Conservation (phyloP, 2,113 vertebrate genomes). For the Terrapene triunguis region DNA sequence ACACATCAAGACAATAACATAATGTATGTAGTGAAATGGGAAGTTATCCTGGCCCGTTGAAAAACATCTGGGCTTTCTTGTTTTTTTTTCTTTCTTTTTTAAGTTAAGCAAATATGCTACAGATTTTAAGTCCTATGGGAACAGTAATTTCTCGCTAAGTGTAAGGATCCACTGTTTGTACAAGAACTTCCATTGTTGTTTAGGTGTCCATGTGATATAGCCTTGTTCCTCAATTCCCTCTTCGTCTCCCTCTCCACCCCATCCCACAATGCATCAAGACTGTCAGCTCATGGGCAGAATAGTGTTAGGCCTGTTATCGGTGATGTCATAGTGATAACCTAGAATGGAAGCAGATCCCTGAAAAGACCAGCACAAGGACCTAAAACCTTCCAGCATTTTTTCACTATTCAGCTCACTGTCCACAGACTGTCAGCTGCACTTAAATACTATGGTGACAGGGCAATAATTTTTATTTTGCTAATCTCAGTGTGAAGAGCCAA, state of each 20-base stretch:
- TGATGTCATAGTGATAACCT: fast-evolving
- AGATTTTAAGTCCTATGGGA: neutral
- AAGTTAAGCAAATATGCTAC: neutral
- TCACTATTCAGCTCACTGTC: neutral
- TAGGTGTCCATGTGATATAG: fast-evolving
- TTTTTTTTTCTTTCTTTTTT: neutral
- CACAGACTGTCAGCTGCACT: neutral
- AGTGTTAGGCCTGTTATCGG: neutral
- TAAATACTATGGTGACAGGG: neutral
- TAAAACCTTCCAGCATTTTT: neutral
- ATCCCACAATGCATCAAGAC: neutral
- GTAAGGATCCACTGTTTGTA: neutral
- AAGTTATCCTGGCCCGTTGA: neutral
- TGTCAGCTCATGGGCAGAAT: neutral
- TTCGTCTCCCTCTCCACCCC: neutral
- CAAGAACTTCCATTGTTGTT: neutral
- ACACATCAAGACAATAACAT: neutral
- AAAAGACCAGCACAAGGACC: neutral
- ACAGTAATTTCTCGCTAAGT: neutral
- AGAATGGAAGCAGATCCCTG: neutral
- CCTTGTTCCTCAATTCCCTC: neutral
- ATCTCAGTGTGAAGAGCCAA: neutral
- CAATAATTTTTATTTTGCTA: neutral
- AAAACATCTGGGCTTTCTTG: constrained; percentile 25
- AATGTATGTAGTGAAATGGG: neutral